Percentiles rank a stretch among this genome's conserved stretches.
These are phyloP conservation scores for Maniola jurtina DNA, from an alignment of 1,140 invertebrate species.

Conservation along the genomic window DNA sequence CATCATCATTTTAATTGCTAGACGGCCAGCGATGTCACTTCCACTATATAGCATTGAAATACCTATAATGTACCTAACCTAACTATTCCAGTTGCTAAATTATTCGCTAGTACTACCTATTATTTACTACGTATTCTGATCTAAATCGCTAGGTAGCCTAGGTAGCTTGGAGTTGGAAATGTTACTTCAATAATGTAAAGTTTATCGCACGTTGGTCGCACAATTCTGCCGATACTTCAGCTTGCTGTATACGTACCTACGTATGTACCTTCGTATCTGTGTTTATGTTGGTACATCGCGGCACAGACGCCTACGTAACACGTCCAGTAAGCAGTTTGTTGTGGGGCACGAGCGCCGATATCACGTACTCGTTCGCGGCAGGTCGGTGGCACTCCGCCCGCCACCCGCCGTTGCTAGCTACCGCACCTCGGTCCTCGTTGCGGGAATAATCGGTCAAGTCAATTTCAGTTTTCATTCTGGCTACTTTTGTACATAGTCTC, in stretches of 20 bases:
- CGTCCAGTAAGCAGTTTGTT: slow-evolving; percentile 78
- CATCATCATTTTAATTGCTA: too few relatives aligned
- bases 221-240: slow-evolving; percentile 14
- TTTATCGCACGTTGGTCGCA: slow-evolving; percentile 41
- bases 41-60: too few relatives aligned
- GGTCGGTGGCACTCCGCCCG: slow-evolving; percentile 73
- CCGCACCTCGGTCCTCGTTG: slow-evolving; percentile 73
- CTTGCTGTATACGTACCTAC: slow-evolving; percentile 38
- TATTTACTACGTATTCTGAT: too few relatives aligned
- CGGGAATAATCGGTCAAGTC: slow-evolving; percentile 73
- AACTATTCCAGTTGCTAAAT: too few relatives aligned
- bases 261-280: slow-evolving; percentile 56
- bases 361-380: slow-evolving; percentile 73
- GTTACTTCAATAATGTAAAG: slow-evolving; percentile 28
- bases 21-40: too few relatives aligned
- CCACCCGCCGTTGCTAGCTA: slow-evolving; percentile 67
- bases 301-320: slow-evolving; percentile 75
- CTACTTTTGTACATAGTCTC: slow-evolving; percentile 31
- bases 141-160: too few relatives aligned
- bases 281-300: slow-evolving; percentile 68
- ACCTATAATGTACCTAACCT: too few relatives aligned
- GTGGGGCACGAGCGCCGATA: slow-evolving; percentile 76
- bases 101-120: too few relatives aligned
- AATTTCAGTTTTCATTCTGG: slow-evolving; percentile 54
- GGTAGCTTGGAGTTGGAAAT: background rate